phyloP scores from a whole-genome alignment of 1,140 invertebrate genomes.

The Homarus americanus region DNA sequence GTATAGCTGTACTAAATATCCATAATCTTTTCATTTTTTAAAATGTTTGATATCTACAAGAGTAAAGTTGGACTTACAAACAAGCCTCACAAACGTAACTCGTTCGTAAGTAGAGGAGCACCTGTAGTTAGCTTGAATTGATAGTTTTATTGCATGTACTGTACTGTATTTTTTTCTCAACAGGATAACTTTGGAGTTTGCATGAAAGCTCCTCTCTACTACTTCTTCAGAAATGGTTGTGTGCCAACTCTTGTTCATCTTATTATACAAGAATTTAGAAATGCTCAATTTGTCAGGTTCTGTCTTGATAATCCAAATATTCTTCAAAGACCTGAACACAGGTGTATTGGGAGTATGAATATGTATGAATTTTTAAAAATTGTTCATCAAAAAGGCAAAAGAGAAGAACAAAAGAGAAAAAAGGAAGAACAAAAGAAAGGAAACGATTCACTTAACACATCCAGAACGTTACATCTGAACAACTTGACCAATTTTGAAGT shows the following conservation, averaged over 20 bases:
- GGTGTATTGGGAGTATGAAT: not conserved
- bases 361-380: not conserved
- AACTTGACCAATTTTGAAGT: not conserved
- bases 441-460: not conserved
- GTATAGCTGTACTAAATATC: too few relatives aligned
- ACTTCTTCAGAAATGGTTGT: constrained; percentile 1
- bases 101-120: too few relatives aligned
- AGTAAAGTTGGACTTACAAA: too few relatives aligned
- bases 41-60: too few relatives aligned
- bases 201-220: not conserved
- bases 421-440: not conserved
- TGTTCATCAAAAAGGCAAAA: not conserved
- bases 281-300: not conserved
- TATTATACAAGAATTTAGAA: not conserved
- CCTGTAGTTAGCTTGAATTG: too few relatives aligned
- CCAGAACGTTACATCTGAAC: not conserved
- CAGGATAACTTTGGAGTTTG: not conserved
- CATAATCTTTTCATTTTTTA: too few relatives aligned
- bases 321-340: not conserved
- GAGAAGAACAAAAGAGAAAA: not conserved
- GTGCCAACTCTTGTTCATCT: not conserved
- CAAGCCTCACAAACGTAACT: too few relatives aligned
- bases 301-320: not conserved
- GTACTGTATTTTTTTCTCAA: not conserved
- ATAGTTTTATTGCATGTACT: too few relatives aligned